These are phyloP conservation scores for Cirrhinus molitorella DNA, from an alignment of 2,797 vertebrate genomes.

Conservation along the genomic window DNA sequence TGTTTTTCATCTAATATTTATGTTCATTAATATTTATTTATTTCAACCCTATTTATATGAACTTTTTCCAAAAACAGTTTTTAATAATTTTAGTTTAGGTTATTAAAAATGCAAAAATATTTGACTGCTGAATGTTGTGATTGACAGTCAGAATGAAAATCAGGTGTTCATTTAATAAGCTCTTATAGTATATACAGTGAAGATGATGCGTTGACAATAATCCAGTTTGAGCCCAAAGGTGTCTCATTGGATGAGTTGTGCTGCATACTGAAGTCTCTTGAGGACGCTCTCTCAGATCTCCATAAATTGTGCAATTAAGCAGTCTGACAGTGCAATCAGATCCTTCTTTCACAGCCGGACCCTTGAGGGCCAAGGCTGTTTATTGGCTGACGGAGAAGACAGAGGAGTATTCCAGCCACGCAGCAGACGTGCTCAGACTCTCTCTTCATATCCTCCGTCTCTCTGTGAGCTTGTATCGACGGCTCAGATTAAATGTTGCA, in stretches of 20 bases:
- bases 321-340: conserved; percentile 17
- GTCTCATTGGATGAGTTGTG: not conserved
- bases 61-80: not conserved
- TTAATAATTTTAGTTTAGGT: too few relatives aligned
- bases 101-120: too few relatives aligned
- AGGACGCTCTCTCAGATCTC: conserved; percentile 3
- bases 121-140: not conserved
- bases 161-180: not conserved
- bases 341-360: conserved; percentile 22
- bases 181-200: not conserved
- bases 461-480: not conserved
- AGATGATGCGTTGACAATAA: not conserved
- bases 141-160: not conserved
- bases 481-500: not conserved
- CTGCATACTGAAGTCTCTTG: not conserved
- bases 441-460: conserved; percentile 28
- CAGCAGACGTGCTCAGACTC: conserved; percentile 41
- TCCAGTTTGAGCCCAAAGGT: not conserved
- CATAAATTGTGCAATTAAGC: conserved; percentile 48
- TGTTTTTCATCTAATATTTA: too few relatives aligned
- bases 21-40: too few relatives aligned
- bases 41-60: too few relatives aligned
- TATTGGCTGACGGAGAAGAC: conserved; percentile 41
- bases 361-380: conserved; percentile 37
- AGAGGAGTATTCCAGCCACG: conserved; percentile 16